Evolutionary conservation across 2,113 vertebrate genomes (phyloP).

Genomic region (Conger conger): DNA sequence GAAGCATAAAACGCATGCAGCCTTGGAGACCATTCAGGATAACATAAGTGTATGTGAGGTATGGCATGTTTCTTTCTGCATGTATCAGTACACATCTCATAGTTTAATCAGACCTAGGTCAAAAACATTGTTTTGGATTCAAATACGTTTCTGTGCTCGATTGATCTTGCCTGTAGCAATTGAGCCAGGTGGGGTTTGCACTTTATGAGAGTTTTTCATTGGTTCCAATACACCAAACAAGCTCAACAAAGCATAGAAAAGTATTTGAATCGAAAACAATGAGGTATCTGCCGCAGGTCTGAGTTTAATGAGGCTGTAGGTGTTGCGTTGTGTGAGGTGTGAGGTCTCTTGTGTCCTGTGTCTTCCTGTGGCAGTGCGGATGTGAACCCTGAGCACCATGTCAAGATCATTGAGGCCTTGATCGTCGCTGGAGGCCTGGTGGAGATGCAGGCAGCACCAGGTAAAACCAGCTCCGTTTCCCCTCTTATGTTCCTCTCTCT

Average conservation of each 20-base stretch:
- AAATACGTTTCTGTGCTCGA: too few relatives aligned
- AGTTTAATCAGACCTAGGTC: background rate
- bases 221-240: too few relatives aligned
- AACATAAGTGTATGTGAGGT: background rate
- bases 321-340: background rate
- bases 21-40: too few relatives aligned
- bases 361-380: conserved; percentile 59
- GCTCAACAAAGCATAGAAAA: too few relatives aligned
- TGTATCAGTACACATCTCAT: background rate
- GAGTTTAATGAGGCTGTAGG: background rate
- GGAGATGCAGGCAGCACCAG: conserved; percentile 71
- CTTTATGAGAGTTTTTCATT: too few relatives aligned
- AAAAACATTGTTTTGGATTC: too few relatives aligned
- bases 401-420: conserved; percentile 75
- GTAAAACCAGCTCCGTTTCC: conserved; percentile 52
- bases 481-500: background rate
- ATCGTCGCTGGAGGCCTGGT: conserved; percentile 59
- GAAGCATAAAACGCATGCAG: background rate
- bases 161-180: too few relatives aligned
- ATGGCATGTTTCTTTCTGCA: background rate
- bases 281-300: too few relatives aligned
- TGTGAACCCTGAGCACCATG: conserved; percentile 66
- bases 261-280: too few relatives aligned
- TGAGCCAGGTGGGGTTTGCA: too few relatives aligned
- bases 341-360: background rate